These are phyloP conservation scores for Bungarus multicinctus DNA, from an alignment of 2,113 vertebrate genomes.

Conservation along the genomic window DNA sequence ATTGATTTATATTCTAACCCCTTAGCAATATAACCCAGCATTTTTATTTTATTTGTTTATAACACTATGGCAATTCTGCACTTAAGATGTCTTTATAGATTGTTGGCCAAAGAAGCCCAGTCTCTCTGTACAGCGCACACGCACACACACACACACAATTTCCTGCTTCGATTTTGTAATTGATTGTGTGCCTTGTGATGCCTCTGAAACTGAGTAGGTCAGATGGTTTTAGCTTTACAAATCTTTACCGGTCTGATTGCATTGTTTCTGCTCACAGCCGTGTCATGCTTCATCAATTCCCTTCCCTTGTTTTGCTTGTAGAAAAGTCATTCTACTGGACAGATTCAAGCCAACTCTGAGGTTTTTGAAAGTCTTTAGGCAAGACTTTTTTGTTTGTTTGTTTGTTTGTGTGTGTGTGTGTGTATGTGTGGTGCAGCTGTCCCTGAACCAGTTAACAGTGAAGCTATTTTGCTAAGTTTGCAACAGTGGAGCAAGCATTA, in stretches of 20 bases:
- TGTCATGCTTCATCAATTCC: background rate
- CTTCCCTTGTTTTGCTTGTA: no score
- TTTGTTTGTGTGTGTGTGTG: no score
- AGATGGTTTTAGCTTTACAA: conserved; percentile 30
- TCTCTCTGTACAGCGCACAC: conserved; percentile 37
- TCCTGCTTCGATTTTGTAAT: conserved; percentile 49
- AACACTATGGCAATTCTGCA: conserved; percentile 35
- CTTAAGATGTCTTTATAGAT: conserved; percentile 47
- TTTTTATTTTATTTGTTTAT: conserved; percentile 35
- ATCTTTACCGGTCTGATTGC: background rate
- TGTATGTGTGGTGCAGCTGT: no score
- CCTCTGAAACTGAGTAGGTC: conserved; percentile 10
- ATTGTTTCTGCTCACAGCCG: conserved; percentile 24
- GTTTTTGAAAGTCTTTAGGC: background rate
- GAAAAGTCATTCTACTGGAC: background rate
- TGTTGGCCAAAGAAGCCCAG: conserved; percentile 39
- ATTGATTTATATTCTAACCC: conserved; percentile 54
- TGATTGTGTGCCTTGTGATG: conserved; percentile 31
- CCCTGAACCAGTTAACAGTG: background rate
- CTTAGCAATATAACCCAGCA: conserved; percentile 41
- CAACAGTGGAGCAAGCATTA: background rate
- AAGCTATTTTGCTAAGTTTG: background rate
- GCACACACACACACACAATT: background rate
- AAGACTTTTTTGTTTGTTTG: background rate
- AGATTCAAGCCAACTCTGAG: background rate